Evolutionary conservation across 1,140 invertebrate species (phyloP).

Genomic region (Scaptomyza montana): DNA sequence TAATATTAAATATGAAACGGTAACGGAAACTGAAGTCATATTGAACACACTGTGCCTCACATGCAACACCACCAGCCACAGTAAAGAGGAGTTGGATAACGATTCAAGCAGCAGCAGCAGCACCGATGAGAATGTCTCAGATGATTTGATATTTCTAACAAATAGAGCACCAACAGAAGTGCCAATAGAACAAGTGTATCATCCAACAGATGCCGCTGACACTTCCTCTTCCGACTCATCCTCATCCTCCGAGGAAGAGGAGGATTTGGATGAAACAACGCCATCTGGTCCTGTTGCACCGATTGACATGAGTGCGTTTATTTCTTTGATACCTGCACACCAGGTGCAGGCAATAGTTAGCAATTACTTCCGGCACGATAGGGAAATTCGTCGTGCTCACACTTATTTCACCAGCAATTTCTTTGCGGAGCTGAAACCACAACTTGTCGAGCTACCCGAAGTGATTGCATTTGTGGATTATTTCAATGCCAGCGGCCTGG

Average conservation of each 20-base stretch:
- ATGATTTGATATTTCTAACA: conserved; percentile 71
- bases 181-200: conserved; percentile 7
- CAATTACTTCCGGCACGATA: conserved; percentile 72
- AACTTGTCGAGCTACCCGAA: conserved; percentile 61
- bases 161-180: conserved; percentile 21
- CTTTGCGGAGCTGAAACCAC: conserved; percentile 54
- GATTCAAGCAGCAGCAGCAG: conserved; percentile 23
- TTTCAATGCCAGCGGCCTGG: conserved; percentile 65
- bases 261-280: neutral
- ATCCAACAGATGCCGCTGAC: conserved; percentile 12
- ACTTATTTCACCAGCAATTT: conserved; percentile 55
- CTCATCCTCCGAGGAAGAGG: conserved; percentile 27
- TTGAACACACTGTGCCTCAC: conserved; percentile 46
- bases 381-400: conserved; percentile 70
- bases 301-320: conserved; percentile 69
- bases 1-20: neutral
- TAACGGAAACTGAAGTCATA: conserved; percentile 32
- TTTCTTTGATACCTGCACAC: conserved; percentile 59
- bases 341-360: conserved; percentile 62
- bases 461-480: conserved; percentile 64
- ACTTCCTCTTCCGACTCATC: neutral
- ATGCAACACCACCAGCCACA: conserved; percentile 27
- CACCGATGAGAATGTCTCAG: conserved; percentile 35
- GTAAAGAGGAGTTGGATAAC: conserved; percentile 46
- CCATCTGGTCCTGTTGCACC: conserved; percentile 16